Conservation (phyloP, 2,797 vertebrate species). For the Acanthiza pusilla region DNA sequence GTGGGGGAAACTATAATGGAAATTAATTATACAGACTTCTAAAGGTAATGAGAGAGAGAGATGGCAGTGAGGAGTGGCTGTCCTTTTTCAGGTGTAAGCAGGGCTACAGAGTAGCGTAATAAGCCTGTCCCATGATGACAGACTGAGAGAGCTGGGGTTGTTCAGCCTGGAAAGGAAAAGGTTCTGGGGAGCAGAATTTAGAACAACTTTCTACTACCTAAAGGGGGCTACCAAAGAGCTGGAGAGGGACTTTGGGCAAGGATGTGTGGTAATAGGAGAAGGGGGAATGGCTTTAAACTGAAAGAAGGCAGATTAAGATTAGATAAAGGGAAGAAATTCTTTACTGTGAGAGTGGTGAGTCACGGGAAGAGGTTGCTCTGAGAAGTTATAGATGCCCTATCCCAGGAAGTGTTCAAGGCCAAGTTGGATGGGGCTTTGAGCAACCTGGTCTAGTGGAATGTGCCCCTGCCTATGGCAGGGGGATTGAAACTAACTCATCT, state of each 20-base stretch:
- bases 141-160: neutral
- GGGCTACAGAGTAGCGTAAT: neutral
- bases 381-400: neutral
- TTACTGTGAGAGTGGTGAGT: neutral
- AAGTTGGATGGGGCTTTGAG: neutral
- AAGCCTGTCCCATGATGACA: neutral
- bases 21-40: neutral
- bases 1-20: neutral
- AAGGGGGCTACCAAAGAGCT: neutral
- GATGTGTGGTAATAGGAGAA: neutral
- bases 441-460: neutral
- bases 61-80: neutral
- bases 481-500: neutral
- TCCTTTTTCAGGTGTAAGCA: neutral
- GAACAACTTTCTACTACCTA: neutral
- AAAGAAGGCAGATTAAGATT: neutral
- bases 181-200: neutral
- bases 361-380: neutral
- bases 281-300: neutral
- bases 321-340: neutral
- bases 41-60: neutral
- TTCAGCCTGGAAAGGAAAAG: neutral
- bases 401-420: neutral
- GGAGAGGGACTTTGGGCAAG: neutral
- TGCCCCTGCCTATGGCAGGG: rapidly evolving